Percentiles rank a stretch among this genome's conserved stretches.
These are phyloP conservation scores for Hetaerina americana DNA, from an alignment of 1,140 invertebrate genomes.

Conservation along the genomic window DNA sequence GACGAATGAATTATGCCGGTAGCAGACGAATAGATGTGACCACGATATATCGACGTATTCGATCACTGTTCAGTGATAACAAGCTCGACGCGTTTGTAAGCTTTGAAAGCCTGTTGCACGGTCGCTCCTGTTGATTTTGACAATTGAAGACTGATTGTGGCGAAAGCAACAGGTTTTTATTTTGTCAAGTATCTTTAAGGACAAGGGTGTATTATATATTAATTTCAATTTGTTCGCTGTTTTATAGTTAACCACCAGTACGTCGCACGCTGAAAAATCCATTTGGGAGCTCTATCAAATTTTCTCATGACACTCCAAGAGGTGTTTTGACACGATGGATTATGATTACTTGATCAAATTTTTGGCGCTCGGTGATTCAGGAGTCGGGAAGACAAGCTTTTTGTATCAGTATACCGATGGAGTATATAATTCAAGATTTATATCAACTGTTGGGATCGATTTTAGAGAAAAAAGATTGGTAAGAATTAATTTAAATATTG, in stretches of 20 bases:
- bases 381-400: slow-evolving; percentile 87
- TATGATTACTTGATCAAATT: slow-evolving; percentile 97
- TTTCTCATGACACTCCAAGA: background rate
- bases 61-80: no score
- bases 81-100: no score
- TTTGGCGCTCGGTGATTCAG: slow-evolving; percentile 84
- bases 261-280: no score
- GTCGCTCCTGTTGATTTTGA: background rate
- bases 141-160: background rate
- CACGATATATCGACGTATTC: no score
- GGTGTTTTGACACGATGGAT: slow-evolving; percentile 39
- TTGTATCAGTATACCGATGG: slow-evolving; percentile 92
- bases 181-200: no score
- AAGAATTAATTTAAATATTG: slow-evolving; percentile 27
- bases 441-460: slow-evolving; percentile 95
- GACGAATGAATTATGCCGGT: no score
- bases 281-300: no score
- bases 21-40: no score
- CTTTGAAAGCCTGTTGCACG: background rate
- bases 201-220: no score
- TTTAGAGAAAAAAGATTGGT: slow-evolving; percentile 93
- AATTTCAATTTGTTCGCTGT: no score
- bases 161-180: background rate
- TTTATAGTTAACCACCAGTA: no score
- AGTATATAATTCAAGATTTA: slow-evolving; percentile 80